Conservation (phyloP, 2,888 invertebrate genomes). For the Napeogenes sylphis region DNA sequence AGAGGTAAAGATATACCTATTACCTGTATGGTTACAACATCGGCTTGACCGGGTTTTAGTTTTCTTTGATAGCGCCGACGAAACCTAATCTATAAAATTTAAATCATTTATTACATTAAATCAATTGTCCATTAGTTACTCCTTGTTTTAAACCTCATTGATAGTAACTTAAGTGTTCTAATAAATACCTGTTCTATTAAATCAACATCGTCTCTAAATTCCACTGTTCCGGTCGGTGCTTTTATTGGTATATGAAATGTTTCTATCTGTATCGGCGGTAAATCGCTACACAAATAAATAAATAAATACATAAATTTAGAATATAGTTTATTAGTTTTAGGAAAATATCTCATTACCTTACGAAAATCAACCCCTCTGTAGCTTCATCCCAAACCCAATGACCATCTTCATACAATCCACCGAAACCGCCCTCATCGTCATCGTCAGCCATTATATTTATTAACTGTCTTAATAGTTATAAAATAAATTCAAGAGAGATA, state of each 20-base stretch:
- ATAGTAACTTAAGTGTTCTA: background rate
- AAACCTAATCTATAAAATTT: slow-evolving; percentile 72
- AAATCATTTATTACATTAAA: slow-evolving; percentile 3
- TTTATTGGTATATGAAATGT: slow-evolving; percentile 51
- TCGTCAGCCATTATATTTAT: slow-evolving; percentile 55
- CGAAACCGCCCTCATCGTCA: slow-evolving; percentile 59
- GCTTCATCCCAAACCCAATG: slow-evolving; percentile 74
- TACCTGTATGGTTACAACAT: slow-evolving; percentile 76
- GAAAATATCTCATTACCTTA: slow-evolving; percentile 46
- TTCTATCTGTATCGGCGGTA: slow-evolving; percentile 52
- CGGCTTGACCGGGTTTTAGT: slow-evolving; percentile 68
- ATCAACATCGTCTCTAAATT: slow-evolving; percentile 75
- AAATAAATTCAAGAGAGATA: background rate
- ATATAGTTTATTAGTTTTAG: background rate
- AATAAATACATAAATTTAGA: background rate
- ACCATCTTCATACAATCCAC: slow-evolving; percentile 64
- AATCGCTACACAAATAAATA: slow-evolving; percentile 46
- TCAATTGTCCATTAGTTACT: background rate
- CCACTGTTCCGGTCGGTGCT: slow-evolving; percentile 63
- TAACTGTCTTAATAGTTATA: slow-evolving; percentile 8
- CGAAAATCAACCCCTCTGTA: slow-evolving; percentile 45
- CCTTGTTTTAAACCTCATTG: background rate
- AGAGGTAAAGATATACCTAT: background rate
- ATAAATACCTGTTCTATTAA: slow-evolving; percentile 67
- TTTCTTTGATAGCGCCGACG: slow-evolving; percentile 78